phyloP scores from a whole-genome alignment of 1,140 invertebrate species.

The Penaeus indicus region DNA sequence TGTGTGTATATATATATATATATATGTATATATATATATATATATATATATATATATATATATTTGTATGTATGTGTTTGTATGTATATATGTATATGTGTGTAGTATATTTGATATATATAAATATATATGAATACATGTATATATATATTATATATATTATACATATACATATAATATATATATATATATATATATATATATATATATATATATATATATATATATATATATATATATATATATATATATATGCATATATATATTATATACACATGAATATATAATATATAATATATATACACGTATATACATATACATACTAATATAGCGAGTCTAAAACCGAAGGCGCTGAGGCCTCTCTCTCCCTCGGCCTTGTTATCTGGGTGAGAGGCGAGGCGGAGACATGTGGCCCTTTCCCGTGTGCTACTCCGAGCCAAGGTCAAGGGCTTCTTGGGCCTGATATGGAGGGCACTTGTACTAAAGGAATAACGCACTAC shows the following conservation, averaged over 20 bases:
- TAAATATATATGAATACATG: no score
- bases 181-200: neutral
- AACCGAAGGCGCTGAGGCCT: no score
- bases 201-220: neutral
- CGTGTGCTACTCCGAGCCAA: no score
- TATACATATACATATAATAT: neutral
- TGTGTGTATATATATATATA: neutral
- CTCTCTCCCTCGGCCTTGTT: no score
- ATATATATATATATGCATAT: neutral
- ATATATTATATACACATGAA: neutral
- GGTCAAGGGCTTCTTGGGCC: no score
- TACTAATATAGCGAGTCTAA: neutral
- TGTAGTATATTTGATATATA: neutral
- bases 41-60: slow-evolving; percentile 14
- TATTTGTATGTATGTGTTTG: neutral
- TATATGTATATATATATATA: neutral
- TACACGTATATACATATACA: neutral
- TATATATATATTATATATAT: no score
- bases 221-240: neutral
- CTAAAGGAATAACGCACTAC: no score
- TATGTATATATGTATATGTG: neutral
- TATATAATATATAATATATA: neutral
- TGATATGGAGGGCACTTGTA: no score
- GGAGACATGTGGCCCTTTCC: no score
- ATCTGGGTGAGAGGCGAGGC: no score